Conservation (phyloP, 2,797 vertebrate species). For the Jordanella pulchra region DNA sequence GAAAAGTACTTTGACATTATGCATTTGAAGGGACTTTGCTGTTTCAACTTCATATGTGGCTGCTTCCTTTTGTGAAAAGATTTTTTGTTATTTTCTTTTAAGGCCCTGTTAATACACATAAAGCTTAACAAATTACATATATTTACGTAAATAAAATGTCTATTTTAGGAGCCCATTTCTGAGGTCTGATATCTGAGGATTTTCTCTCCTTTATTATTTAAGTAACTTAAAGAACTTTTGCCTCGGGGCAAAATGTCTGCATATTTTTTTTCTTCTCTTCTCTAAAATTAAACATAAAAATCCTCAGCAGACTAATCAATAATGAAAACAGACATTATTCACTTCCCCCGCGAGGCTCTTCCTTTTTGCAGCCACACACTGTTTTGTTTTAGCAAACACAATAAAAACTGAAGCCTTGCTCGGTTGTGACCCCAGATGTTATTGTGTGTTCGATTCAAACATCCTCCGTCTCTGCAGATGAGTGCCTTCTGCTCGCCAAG, state of each 20-base stretch:
- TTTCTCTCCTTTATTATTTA: constrained; percentile 7
- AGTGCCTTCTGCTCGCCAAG: constrained; percentile 57
- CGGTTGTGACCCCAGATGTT: constrained; percentile 60
- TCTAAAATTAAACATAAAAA: constrained; percentile 19
- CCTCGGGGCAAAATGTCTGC: not conserved
- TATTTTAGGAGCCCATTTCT: not conserved
- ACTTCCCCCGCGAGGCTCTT: constrained; percentile 5
- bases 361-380: constrained; percentile 18
- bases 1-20: constrained; percentile 4
- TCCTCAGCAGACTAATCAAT: constrained; percentile 20
- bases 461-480: constrained; percentile 49
- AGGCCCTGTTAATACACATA: not conserved
- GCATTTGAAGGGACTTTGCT: not conserved
- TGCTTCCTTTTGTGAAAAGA: not conserved
- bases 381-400: constrained; percentile 45
- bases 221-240: constrained; percentile 1
- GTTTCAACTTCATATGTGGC: not conserved
- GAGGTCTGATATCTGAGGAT: not conserved
- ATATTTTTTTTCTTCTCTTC: constrained; percentile 17
- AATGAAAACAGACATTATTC: constrained; percentile 30
- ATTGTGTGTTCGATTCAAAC: constrained; percentile 64
- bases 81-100: not conserved
- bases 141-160: not conserved
- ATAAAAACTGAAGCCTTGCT: constrained; percentile 34
- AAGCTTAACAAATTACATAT: not conserved